phyloP scores from a whole-genome alignment of 1,140 invertebrate species.

The Idris sp. region DNA sequence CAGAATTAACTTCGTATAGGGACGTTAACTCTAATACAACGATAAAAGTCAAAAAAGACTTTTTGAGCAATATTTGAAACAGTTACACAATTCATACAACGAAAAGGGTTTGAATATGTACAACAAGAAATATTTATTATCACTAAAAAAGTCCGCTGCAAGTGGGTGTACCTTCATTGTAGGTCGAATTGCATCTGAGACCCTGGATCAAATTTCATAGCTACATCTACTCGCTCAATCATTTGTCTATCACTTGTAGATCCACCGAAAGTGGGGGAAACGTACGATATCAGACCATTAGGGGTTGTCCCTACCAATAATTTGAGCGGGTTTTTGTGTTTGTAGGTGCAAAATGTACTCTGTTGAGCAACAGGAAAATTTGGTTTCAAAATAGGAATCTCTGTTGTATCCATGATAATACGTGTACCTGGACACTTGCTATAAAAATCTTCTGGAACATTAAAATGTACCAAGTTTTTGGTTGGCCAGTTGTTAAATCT shows the following conservation, averaged over 20 bases:
- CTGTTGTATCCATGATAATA: constrained; percentile 63
- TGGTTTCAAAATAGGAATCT: constrained; percentile 51
- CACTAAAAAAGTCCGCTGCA: neutral
- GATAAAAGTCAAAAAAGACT: neutral
- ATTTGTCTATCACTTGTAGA: constrained; percentile 65
- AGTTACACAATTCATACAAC: constrained; percentile 4
- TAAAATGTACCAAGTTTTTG: constrained; percentile 30
- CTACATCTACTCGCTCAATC: constrained; percentile 32
- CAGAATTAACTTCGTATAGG: neutral
- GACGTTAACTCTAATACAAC: constrained; percentile 9
- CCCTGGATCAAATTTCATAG: constrained; percentile 19
- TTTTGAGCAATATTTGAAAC: constrained; percentile 3
- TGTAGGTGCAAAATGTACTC: constrained; percentile 61
- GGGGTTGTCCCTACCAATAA: constrained; percentile 67
- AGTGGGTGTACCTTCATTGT: constrained; percentile 5
- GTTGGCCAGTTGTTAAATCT: constrained; percentile 27
- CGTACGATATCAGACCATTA: constrained; percentile 63
- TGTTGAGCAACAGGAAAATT: constrained; percentile 38
- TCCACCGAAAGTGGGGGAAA: constrained; percentile 66
- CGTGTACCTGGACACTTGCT: constrained; percentile 31
- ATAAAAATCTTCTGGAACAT: constrained; percentile 24
- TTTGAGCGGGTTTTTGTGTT: constrained; percentile 67
- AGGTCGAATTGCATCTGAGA: constrained; percentile 15
- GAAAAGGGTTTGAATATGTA: constrained; percentile 5
- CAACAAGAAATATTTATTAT: constrained; percentile 4